A percentile compares a stretch with the other conserved stretches of the same genome.
These are phyloP conservation scores for Agriopis aurantiaria DNA, from an alignment of 2,888 invertebrate species.

Conservation along the genomic window DNA sequence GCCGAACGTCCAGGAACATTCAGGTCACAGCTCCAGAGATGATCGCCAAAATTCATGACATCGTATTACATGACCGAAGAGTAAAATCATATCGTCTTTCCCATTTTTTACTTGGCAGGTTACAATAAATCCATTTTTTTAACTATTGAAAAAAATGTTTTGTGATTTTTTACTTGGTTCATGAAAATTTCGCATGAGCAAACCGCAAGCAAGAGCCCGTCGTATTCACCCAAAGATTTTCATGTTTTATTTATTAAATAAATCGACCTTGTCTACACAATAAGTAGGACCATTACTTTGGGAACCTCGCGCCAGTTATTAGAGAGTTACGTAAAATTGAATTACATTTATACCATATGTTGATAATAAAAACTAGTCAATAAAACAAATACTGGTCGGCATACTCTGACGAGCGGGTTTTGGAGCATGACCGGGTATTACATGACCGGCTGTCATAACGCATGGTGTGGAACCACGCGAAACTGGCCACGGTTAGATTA, in stretches of 20 bases:
- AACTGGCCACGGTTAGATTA: not conserved
- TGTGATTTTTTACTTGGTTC: too few relatives aligned
- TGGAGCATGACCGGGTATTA: constrained; percentile 29
- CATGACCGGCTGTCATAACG: constrained; percentile 1
- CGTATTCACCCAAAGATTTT: constrained; percentile 37
- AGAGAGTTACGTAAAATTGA: constrained; percentile 71
- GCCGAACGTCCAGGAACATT: too few relatives aligned
- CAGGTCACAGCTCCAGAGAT: too few relatives aligned
- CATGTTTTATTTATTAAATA: constrained; percentile 52
- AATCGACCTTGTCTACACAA: constrained; percentile 69
- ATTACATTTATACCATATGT: constrained; percentile 62
- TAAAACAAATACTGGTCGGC: constrained; percentile 64
- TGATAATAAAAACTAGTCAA: constrained; percentile 68
- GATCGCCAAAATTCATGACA: too few relatives aligned
- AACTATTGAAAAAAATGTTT: too few relatives aligned
- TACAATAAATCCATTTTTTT: too few relatives aligned
- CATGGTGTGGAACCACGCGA: constrained; percentile 11
- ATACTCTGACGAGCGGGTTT: constrained; percentile 61
- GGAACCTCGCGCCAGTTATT: constrained; percentile 74
- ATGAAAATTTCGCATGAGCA: not conserved
- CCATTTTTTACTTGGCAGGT: too few relatives aligned
- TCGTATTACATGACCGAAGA: too few relatives aligned
- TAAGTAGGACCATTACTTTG: constrained; percentile 67
- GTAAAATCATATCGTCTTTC: too few relatives aligned
- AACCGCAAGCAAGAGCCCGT: constrained; percentile 8